Conservation (phyloP, 2,797 vertebrate species). For the Cyclopterus lumpus region DNA sequence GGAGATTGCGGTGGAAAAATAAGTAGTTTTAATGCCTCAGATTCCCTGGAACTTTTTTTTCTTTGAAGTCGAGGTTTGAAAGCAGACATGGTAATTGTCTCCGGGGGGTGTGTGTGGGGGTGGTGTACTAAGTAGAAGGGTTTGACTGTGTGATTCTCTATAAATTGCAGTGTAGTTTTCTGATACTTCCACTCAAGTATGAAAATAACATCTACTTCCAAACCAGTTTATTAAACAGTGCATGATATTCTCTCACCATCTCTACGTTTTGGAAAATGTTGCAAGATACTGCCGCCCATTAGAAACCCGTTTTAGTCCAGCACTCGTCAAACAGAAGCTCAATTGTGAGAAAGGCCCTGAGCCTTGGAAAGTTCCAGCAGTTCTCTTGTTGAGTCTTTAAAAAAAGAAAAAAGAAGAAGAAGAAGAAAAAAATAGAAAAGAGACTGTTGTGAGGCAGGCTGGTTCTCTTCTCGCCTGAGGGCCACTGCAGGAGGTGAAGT, state of each 20-base stretch:
- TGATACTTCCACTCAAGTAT: conserved; percentile 17
- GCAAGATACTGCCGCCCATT: neutral
- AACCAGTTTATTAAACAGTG: conserved; percentile 10
- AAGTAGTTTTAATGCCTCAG: conserved; percentile 75
- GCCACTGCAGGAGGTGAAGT: conserved; percentile 82
- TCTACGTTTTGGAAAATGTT: neutral
- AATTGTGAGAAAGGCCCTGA: conserved; percentile 55
- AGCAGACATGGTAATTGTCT: conserved; percentile 78
- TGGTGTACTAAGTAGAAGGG: conserved; percentile 24
- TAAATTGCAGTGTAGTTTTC: conserved; percentile 35
- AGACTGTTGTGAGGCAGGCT: conserved; percentile 74
- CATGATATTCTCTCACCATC: neutral
- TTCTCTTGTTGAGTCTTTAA: conserved; percentile 68
- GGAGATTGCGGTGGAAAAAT: conserved; percentile 67
- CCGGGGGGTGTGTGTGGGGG: conserved; percentile 50
- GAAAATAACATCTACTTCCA: conserved; percentile 2
- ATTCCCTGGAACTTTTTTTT: conserved; percentile 70
- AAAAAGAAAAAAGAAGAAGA: conserved; percentile 46
- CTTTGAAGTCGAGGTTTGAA: conserved; percentile 72
- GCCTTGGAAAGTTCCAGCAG: conserved; percentile 69
- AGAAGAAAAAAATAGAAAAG: conserved; percentile 12
- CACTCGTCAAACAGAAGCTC: conserved; percentile 58
- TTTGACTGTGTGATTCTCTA: conserved; percentile 28
- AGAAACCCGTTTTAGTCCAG: conserved; percentile 3
- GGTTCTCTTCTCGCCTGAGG: conserved; percentile 79